These are phyloP conservation scores for Lucifuga dentata DNA, from an alignment of 2,113 vertebrate genomes.

Conservation along the genomic window DNA sequence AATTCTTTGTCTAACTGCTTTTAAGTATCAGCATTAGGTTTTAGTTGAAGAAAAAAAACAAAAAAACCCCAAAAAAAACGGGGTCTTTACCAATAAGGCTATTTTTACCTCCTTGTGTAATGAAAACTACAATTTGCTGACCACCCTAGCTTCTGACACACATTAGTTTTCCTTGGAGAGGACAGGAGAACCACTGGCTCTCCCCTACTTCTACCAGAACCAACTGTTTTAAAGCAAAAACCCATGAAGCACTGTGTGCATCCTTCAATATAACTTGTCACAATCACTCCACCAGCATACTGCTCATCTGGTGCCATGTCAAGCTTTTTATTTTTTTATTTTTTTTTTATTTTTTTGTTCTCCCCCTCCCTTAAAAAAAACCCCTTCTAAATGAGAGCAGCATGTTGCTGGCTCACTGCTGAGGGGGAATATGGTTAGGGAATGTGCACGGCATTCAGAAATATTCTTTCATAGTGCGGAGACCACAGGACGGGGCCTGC, in stretches of 20 bases:
- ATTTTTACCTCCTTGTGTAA: background rate
- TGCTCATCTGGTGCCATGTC: slow-evolving; percentile 21
- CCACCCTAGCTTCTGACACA: slow-evolving; percentile 13
- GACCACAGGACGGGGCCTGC: slow-evolving; percentile 73
- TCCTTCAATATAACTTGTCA: slow-evolving; percentile 54
- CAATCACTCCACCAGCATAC: slow-evolving; percentile 21
- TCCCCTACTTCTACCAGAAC: slow-evolving; percentile 18
- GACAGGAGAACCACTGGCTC: background rate
- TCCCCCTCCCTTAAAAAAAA: slow-evolving; percentile 3
- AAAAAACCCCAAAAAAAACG: no score
- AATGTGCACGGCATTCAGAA: slow-evolving; percentile 69
- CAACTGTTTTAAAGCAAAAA: slow-evolving; percentile 42
- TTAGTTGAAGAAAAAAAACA: no score
- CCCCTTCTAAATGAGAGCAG: slow-evolving; percentile 64
- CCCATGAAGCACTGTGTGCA: slow-evolving; percentile 18
- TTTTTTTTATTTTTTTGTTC: background rate
- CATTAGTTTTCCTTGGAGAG: slow-evolving; percentile 26
- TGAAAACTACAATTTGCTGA: background rate
- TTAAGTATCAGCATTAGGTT: no score
- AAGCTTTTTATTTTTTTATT: slow-evolving; percentile 9
- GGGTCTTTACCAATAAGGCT: background rate
- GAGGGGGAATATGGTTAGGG: slow-evolving; percentile 45
- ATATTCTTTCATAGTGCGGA: slow-evolving; percentile 67
- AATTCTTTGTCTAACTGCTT: no score
- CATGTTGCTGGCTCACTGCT: slow-evolving; percentile 33